phyloP scores from a whole-genome alignment of 2,797 vertebrate genomes.

The Lacerta viridis region DNA sequence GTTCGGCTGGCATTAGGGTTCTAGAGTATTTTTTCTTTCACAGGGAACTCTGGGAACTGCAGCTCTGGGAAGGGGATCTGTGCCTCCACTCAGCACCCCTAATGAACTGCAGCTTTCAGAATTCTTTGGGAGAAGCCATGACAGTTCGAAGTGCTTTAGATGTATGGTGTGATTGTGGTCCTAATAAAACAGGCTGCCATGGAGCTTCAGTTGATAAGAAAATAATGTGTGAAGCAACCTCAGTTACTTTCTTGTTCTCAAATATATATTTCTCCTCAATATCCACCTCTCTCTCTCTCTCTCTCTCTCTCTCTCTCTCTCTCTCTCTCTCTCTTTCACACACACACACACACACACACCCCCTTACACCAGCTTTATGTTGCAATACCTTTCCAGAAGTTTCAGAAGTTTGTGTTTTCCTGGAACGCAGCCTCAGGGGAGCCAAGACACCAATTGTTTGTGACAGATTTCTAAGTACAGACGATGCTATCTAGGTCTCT shows the following conservation, averaged over 20 bases:
- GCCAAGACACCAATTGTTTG: not conserved
- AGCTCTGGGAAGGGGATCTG: too few species aligned
- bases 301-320: not conserved
- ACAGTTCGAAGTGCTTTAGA: too few species aligned
- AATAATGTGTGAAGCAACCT: not conserved
- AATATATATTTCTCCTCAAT: not conserved
- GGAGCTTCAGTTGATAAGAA: too few species aligned
- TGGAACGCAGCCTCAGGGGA: not conserved
- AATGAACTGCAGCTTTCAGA: too few species aligned
- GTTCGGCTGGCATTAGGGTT: too few species aligned
- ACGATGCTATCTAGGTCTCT: not conserved
- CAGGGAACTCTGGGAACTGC: too few species aligned
- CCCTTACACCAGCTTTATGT: not conserved
- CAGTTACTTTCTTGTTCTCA: not conserved
- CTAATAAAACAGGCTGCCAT: too few species aligned
- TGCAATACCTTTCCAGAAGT: not conserved
- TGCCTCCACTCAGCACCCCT: too few species aligned
- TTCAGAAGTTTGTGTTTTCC: not conserved
- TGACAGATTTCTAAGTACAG: not conserved
- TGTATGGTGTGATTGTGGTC: too few species aligned
- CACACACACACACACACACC: not conserved
- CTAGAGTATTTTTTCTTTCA: too few species aligned
- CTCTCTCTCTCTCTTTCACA: too few species aligned
- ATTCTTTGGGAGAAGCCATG: too few species aligned
- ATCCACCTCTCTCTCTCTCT: not conserved